Percentiles rank a stretch among this genome's conserved stretches.
Evolutionary conservation across 2,888 invertebrate species (phyloP).

Genomic region (Chesias legatella): DNA sequence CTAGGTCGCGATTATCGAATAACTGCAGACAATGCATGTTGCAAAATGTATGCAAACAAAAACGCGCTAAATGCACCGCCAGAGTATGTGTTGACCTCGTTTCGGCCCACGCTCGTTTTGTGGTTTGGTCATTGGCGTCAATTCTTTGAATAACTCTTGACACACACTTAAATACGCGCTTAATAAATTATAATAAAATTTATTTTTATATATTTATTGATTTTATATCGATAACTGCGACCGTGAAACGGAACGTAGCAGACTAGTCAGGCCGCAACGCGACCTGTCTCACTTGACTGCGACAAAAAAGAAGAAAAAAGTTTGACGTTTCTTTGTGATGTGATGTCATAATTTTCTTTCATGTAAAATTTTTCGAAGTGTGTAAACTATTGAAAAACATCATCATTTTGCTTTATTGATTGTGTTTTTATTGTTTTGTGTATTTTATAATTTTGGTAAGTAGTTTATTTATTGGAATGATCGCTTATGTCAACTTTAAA

Average conservation of each 20-base stretch:
- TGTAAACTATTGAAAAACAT: conserved; percentile 29
- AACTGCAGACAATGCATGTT: conserved; percentile 55
- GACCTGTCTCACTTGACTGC: conserved; percentile 34
- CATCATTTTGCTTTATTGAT: conserved; percentile 23
- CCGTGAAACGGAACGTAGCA: conserved; percentile 69
- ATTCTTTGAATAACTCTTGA: conserved; percentile 34
- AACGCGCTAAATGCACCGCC: conserved; percentile 44
- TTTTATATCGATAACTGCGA: conserved; percentile 17
- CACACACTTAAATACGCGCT: conserved; percentile 29
- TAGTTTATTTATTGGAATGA: conserved; percentile 6
- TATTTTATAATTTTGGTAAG: conserved; percentile 36
- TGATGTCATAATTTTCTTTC: conserved; percentile 45
- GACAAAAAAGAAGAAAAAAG: conserved; percentile 47
- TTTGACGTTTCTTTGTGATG: conserved; percentile 66
- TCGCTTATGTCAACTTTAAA: conserved; percentile 9
- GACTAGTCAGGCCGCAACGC: conserved; percentile 43
- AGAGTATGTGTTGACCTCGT: conserved; percentile 59
- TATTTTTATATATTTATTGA: background rate
- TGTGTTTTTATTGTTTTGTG: conserved; percentile 32
- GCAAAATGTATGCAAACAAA: conserved; percentile 60
- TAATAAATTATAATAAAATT: no score
- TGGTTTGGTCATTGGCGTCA: conserved; percentile 64
- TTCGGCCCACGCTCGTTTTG: conserved; percentile 56
- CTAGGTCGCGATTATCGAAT: conserved; percentile 37
- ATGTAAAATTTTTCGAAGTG: conserved; percentile 43